Evolutionary conservation across 53 echinoderm and acorn worm genomes (phyloP).

Genomic region (Actinopyga echinites): DNA sequence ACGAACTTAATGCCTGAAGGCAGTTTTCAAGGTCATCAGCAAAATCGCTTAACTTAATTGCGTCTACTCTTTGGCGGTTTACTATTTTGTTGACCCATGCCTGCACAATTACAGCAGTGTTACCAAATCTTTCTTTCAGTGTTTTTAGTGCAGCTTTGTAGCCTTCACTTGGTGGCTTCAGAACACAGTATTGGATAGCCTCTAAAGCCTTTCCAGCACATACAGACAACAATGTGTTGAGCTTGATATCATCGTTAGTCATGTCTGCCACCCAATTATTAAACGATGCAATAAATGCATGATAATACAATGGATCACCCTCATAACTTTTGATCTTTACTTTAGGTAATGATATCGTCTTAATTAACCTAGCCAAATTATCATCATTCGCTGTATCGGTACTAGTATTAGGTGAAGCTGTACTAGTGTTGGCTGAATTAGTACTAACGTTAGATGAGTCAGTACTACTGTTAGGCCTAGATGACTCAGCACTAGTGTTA

Average conservation of each 20-base stretch:
- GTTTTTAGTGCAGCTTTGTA: constrained; percentile 42
- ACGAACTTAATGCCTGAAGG: constrained; percentile 1
- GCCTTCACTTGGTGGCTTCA: constrained; percentile 51
- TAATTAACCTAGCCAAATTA: not conserved
- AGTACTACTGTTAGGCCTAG: too few relatives aligned
- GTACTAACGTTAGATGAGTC: too few relatives aligned
- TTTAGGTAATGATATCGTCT: not conserved
- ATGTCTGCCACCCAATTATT: constrained; percentile 45
- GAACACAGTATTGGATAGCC: constrained; percentile 52
- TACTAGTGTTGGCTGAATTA: not conserved
- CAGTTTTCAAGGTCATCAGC: constrained; percentile 41
- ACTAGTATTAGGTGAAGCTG: not conserved
- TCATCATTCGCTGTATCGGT: not conserved
- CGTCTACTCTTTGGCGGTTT: constrained; percentile 6
- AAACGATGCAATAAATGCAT: constrained; percentile 53
- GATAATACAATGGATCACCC: not conserved
- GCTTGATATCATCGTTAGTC: constrained; percentile 31
- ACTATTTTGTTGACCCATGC: constrained; percentile 7
- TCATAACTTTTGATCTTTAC: not conserved
- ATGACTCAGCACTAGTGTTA: too few relatives aligned
- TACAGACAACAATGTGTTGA: constrained; percentile 49
- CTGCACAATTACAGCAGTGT: constrained; percentile 39
- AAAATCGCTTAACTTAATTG: not conserved
- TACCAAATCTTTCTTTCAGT: constrained; percentile 56
- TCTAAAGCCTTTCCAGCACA: constrained; percentile 52